Percentiles rank a stretch among this genome's conserved stretches.
phyloP scores from a whole-genome alignment of 1,140 invertebrate species.

The Ephestia elutella region DNA sequence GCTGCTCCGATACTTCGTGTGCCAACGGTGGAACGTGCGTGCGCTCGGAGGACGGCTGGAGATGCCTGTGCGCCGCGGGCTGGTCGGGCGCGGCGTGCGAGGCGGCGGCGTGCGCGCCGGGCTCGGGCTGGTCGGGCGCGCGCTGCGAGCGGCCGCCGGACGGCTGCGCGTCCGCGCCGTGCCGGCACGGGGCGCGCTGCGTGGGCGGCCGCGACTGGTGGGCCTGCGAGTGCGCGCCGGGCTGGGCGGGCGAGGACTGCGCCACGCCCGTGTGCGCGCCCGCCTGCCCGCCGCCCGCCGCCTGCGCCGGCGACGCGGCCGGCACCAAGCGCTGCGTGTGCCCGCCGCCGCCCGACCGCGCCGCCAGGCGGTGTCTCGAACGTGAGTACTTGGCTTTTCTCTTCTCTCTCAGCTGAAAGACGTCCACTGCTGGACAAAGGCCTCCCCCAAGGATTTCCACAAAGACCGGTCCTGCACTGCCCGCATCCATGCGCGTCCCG shows the following conservation, averaged over 20 bases:
- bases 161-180: slow-evolving; percentile 66
- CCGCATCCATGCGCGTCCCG: too few relatives aligned
- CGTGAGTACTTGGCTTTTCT: slow-evolving; percentile 25
- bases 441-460: too few relatives aligned
- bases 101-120: slow-evolving; percentile 25
- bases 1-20: slow-evolving; percentile 88
- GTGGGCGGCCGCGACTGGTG: slow-evolving; percentile 84
- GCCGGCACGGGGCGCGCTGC: slow-evolving; percentile 85
- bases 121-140: slow-evolving; percentile 38
- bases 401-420: too few relatives aligned
- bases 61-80: slow-evolving; percentile 75
- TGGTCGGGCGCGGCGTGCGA: slow-evolving; percentile 38
- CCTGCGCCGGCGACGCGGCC: slow-evolving; percentile 39
- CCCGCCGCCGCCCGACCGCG: slow-evolving; percentile 36
- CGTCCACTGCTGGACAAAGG: too few relatives aligned
- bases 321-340: slow-evolving; percentile 42
- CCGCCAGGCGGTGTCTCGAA: slow-evolving; percentile 50
- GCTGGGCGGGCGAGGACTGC: slow-evolving; percentile 87
- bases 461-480: too few relatives aligned
- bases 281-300: slow-evolving; percentile 65
- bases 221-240: slow-evolving; percentile 84
- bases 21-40: slow-evolving; percentile 93
- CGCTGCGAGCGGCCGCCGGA: slow-evolving; percentile 40
- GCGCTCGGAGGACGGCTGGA: slow-evolving; percentile 77
- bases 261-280: slow-evolving; percentile 83